Conservation (phyloP, 2,888 invertebrate genomes). For the Lottia gigantea region DNA sequence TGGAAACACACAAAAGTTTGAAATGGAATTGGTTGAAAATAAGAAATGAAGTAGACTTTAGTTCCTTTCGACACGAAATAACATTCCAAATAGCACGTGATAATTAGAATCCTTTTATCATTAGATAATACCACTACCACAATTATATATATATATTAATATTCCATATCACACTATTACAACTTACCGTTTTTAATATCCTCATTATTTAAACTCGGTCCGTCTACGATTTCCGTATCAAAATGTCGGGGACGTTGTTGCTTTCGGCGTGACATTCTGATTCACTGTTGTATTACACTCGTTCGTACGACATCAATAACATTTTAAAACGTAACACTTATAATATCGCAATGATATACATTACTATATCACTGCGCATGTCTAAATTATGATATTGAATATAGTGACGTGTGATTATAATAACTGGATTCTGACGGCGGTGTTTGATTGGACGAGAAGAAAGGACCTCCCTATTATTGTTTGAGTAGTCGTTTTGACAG, state of each 20-base stretch:
- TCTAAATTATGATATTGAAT: constrained; percentile 6
- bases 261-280: constrained; percentile 1
- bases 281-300: not conserved
- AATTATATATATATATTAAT: too few relatives aligned
- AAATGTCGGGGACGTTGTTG: not conserved
- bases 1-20: too few relatives aligned
- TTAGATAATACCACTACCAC: too few relatives aligned
- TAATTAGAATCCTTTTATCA: too few relatives aligned
- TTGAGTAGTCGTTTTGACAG: not conserved
- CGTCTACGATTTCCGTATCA: not conserved
- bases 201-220: too few relatives aligned
- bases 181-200: too few relatives aligned
- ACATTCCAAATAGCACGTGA: too few relatives aligned
- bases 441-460: not conserved
- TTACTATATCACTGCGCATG: constrained; percentile 1
- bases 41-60: too few relatives aligned
- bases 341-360: constrained; percentile 2
- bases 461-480: constrained; percentile 4
- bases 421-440: not conserved
- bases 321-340: not conserved
- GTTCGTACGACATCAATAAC: not conserved
- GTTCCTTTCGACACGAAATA: too few relatives aligned
- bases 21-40: too few relatives aligned
- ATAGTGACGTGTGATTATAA: not conserved
- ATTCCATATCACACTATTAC: too few relatives aligned